Evolutionary conservation across 2,113 vertebrate genomes (phyloP), one percentile per base, ranked within the genome.

Genomic region (Protomyctophum bolini): DNA sequence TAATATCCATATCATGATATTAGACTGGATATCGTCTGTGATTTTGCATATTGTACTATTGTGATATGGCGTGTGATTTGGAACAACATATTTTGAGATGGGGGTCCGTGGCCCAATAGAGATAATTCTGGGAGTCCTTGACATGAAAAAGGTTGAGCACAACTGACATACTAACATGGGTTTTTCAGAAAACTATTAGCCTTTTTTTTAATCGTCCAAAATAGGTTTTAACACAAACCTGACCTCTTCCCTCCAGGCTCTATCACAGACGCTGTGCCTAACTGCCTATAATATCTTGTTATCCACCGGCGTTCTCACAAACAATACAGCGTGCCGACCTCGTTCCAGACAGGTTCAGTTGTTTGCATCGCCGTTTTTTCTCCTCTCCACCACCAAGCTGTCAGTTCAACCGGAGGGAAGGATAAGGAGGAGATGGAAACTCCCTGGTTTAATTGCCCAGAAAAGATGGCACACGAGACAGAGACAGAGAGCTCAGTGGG

Each of bases 301-400:
- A 83, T 87, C 73, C 73, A 68, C 59, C 69, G 66, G 72, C 83
- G 66, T 81, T 70, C 21, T 70, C 75, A 77, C 67, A 88, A 89
- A 93, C 85, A 87, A 89, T 90, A 83, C 73, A 45, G 49, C 66
- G 8, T 41, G 67, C 14, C 77, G 73, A 87, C 77, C 91, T 89
- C 21, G 21, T 80, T 87, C 76, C 77, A 1, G 58, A 73, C 60
- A 29, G 60, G 66, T 70, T 67, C 60, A 21, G 50, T 52, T 78
- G 15, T 81, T 86, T 75, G 63, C 81, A 66, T 68, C 65, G 11
- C 49, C 48, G 9, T 72, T 75, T 73, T 58, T 69, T 21, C 2
- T 21, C 21, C 21, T 21, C 21, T 21, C 62, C 55, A 64, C 62
- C 55, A 64, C 51, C 83, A 63, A 81, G 80, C 86, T 83, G 77